A percentile compares a stretch with the other conserved stretches of the same genome.
Evolutionary conservation across 2,888 invertebrate genomes (phyloP).

Genomic region (Bellardia pandia): DNA sequence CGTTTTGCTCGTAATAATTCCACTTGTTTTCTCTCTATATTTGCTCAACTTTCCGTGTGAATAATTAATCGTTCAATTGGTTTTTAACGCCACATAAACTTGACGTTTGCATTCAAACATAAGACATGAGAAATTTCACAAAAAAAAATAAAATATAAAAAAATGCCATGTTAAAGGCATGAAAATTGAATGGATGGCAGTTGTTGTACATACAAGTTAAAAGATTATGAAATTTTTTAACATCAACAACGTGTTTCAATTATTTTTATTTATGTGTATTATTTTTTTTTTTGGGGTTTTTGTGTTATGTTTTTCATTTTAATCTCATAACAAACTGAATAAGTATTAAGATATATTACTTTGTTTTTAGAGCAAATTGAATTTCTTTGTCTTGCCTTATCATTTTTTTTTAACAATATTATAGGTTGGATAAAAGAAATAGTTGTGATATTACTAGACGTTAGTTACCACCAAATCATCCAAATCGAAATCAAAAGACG

Average conservation of each 20-base stretch:
- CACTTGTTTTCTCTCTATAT: constrained; percentile 47
- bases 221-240: constrained; percentile 69
- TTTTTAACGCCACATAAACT: constrained; percentile 75
- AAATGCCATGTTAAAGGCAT: constrained; percentile 24
- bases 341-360: neutral
- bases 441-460: too few species aligned
- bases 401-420: too few species aligned
- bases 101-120: constrained; percentile 68
- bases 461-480: too few species aligned
- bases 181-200: constrained; percentile 18
- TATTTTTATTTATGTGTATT: neutral
- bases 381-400: too few species aligned
- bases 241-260: constrained; percentile 64
- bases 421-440: too few species aligned
- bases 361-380: too few species aligned
- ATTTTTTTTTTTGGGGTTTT: neutral
- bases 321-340: neutral
- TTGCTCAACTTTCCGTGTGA: constrained; percentile 71
- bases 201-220: constrained; percentile 8
- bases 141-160: constrained; percentile 1
- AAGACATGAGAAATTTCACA: constrained; percentile 55
- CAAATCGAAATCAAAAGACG: too few species aligned
- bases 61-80: constrained; percentile 75
- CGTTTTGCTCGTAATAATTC: constrained; percentile 47
- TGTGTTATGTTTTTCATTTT: neutral